Evolutionary conservation across 2,113 vertebrate genomes (phyloP).

Genomic region (Oxyura jamaicensis): DNA sequence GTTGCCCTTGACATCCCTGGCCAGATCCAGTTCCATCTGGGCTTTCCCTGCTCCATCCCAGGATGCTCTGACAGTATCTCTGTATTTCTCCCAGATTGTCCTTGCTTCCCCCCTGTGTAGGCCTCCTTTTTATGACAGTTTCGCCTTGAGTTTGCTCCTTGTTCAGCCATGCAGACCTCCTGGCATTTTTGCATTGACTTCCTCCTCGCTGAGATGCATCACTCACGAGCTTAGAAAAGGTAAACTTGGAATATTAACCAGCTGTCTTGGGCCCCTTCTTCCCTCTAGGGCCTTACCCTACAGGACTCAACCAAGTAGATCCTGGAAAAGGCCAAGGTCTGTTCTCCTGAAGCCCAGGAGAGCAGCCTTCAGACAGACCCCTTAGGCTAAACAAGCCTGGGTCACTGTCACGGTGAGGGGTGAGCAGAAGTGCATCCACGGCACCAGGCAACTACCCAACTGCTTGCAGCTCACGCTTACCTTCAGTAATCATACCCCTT

Average conservation of each 20-base stretch:
- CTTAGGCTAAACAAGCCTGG: background rate
- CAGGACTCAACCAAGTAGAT: background rate
- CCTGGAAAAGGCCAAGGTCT: background rate
- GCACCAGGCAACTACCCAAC: background rate
- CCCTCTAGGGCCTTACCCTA: background rate
- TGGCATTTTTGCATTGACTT: background rate
- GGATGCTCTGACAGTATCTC: too few species aligned
- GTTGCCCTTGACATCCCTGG: too few species aligned
- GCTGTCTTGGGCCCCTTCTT: background rate
- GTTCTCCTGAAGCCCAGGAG: background rate
- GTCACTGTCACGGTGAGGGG: background rate
- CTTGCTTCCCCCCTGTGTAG: too few species aligned
- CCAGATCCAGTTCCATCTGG: too few species aligned
- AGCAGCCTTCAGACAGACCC: background rate
- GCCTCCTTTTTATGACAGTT: too few species aligned
- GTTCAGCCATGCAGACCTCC: too few species aligned
- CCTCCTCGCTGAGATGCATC: background rate
- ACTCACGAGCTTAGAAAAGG: background rate
- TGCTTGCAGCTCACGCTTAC: background rate
- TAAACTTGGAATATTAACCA: background rate
- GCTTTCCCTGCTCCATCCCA: too few species aligned
- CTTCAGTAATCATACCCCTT: accelerated
- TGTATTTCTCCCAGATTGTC: too few species aligned
- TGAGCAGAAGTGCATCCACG: accelerated
- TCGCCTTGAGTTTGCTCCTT: too few species aligned